phyloP scores from a whole-genome alignment of 2,797 vertebrate genomes.

The Pangasius sanitwongsei region DNA sequence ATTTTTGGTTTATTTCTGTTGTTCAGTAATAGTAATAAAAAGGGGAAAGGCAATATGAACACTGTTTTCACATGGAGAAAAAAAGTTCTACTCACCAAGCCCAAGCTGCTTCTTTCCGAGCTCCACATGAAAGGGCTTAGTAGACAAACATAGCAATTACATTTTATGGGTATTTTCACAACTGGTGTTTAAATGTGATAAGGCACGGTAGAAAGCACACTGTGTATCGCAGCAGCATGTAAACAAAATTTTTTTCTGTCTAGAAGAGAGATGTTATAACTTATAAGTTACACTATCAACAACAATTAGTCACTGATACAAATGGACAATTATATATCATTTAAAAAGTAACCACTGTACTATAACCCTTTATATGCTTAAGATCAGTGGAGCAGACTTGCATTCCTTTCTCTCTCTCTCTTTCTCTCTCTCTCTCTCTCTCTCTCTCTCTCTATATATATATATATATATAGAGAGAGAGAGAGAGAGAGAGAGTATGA shows the following conservation, averaged over 20 bases:
- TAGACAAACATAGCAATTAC: conserved; percentile 43
- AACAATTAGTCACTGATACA: neutral
- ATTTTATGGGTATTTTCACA: conserved; percentile 54
- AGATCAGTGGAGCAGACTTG: neutral
- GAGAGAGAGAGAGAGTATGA: no score
- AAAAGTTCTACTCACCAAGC: neutral
- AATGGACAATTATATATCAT: neutral
- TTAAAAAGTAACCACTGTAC: neutral
- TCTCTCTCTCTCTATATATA: no score
- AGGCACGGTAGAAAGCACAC: neutral
- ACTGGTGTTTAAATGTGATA: conserved; percentile 41
- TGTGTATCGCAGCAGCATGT: neutral
- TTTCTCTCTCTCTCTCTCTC: no score
- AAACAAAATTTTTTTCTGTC: neutral
- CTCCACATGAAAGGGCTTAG: conserved; percentile 13
- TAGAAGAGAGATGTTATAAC: neutral
- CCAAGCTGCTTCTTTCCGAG: neutral
- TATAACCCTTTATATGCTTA: neutral
- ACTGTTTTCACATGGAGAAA: neutral
- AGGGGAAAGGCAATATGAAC: neutral
- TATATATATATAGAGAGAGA: no score
- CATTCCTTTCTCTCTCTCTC: neutral
- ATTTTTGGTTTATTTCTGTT: neutral
- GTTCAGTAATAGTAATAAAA: neutral
- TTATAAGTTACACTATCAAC: neutral